Evolutionary conservation across 2,113 vertebrate species (phyloP).

Genomic region (Perca fluviatilis): DNA sequence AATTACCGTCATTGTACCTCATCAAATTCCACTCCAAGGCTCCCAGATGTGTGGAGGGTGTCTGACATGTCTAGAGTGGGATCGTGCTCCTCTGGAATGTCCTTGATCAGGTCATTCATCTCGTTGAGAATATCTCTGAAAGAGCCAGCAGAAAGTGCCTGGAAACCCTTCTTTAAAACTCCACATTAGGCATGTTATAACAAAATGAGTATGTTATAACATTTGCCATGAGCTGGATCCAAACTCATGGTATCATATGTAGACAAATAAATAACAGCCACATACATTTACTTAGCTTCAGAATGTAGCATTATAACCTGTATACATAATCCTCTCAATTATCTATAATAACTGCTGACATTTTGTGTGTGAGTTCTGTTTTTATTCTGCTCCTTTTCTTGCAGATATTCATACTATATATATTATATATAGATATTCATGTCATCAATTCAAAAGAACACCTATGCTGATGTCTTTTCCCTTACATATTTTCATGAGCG

Average conservation of each 20-base stretch:
- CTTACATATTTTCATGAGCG: slow-evolving; percentile 32
- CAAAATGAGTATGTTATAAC: neutral
- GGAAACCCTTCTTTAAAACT: neutral
- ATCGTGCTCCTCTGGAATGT: slow-evolving; percentile 11
- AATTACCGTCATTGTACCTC: slow-evolving; percentile 13
- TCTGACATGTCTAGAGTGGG: neutral
- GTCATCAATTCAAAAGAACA: neutral
- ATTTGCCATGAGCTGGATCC: neutral
- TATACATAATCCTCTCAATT: neutral
- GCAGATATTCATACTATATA: too few species aligned
- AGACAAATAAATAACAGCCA: neutral
- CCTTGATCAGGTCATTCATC: slow-evolving; percentile 27
- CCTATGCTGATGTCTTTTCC: neutral
- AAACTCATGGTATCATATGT: neutral
- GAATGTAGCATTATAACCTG: neutral
- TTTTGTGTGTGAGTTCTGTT: neutral
- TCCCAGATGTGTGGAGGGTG: neutral
- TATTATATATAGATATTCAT: too few species aligned
- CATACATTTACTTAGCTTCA: neutral
- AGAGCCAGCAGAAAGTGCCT: neutral
- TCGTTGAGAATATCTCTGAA: slow-evolving; percentile 32
- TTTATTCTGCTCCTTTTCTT: neutral
- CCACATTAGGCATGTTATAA: neutral
- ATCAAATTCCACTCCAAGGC: slow-evolving; percentile 26
- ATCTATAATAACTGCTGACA: neutral